Evolutionary conservation across 37 sponge, comb jelly and placozoan species (phyloP).

Genomic region (Ephydatia muelleri): DNA sequence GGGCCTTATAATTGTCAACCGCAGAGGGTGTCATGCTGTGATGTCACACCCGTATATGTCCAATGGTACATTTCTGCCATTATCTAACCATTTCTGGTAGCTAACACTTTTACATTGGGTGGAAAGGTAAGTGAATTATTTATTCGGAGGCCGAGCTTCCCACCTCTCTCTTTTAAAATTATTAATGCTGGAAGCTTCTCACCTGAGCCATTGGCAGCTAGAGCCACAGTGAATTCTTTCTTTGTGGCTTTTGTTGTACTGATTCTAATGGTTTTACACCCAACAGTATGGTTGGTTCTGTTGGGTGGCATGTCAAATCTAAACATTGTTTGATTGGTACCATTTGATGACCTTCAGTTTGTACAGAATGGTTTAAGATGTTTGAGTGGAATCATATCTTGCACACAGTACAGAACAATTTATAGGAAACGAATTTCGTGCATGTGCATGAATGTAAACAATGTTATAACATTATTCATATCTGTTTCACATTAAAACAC

Average conservation of each 20-base stretch:
- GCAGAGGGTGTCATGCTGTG: not conserved
- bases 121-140: not conserved
- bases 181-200: constrained; percentile 29
- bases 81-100: constrained; percentile 25
- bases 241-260: constrained; percentile 20
- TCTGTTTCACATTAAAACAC: too few species aligned
- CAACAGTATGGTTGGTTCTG: not conserved
- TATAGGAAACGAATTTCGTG: too few species aligned
- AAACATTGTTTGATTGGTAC: constrained; percentile 33
- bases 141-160: constrained; percentile 12
- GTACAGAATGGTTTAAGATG: too few species aligned
- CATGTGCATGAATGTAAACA: too few species aligned
- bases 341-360: too few species aligned
- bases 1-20: constrained; percentile 13
- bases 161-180: constrained; percentile 31
- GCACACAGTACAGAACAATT: too few species aligned
- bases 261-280: not conserved
- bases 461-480: too few species aligned
- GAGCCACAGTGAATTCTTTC: constrained; percentile 44
- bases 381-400: too few species aligned
- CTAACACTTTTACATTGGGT: constrained; percentile 20
- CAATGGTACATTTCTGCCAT: not conserved
- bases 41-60: not conserved
- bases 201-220: constrained; percentile 21
- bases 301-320: constrained; percentile 28